Evolutionary conservation across 2,888 invertebrate genomes (phyloP).

Genomic region (Tridacna gigas): DNA sequence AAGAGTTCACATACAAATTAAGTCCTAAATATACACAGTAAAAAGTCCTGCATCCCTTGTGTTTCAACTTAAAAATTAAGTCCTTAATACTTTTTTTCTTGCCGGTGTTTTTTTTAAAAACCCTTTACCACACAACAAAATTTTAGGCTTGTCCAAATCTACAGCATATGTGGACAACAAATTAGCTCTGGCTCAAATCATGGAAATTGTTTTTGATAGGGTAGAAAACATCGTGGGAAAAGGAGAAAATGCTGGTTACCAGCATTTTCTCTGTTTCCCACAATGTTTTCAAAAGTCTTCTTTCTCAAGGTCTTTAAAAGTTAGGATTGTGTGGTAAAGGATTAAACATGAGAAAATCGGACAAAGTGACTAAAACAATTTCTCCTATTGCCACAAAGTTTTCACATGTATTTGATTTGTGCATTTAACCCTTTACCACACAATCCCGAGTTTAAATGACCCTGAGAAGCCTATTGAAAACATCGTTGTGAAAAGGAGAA

Average conservation of each 20-base stretch:
- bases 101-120: background rate
- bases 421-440: background rate
- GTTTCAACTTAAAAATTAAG: too few species aligned
- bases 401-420: background rate
- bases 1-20: background rate
- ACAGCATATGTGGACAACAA: background rate
- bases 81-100: too few species aligned
- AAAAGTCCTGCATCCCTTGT: too few species aligned
- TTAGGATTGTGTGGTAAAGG: too few species aligned
- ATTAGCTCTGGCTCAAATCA: background rate
- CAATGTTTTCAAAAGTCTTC: conserved; percentile 14
- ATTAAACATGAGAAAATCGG: too few species aligned
- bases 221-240: background rate
- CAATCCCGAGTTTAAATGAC: background rate
- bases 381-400: background rate
- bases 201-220: too few species aligned
- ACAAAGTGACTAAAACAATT: background rate
- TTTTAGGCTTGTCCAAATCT: background rate
- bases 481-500: background rate
- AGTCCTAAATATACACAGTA: too few species aligned
- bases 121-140: background rate
- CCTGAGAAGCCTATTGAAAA: background rate
- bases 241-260: background rate
- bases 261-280: conserved; percentile 7
- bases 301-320: too few species aligned